Percentiles rank a stretch among this genome's conserved stretches.
These are phyloP conservation scores for Chaetophractus vellerosus DNA, from an alignment of 2,797 vertebrate genomes.

Conservation along the genomic window DNA sequence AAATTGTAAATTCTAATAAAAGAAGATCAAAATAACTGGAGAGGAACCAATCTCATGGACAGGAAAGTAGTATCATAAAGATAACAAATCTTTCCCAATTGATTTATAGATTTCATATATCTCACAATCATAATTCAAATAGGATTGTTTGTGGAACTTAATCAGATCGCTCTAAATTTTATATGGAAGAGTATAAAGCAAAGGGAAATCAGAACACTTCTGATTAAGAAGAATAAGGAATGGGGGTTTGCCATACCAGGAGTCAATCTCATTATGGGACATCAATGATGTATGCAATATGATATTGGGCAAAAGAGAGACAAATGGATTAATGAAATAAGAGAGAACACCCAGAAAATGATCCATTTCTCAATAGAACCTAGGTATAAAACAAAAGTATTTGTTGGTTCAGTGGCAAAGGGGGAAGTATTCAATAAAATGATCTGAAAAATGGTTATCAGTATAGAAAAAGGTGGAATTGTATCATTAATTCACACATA, in stretches of 20 bases:
- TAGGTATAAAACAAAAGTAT: background rate
- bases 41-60: background rate
- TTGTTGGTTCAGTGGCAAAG: background rate
- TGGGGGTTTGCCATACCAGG: background rate
- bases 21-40: background rate
- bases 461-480: background rate
- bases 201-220: background rate
- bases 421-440: background rate
- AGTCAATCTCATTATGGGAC: background rate
- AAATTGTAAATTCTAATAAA: constrained; percentile 4
- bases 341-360: background rate
- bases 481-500: background rate
- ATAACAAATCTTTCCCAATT: background rate
- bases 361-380: background rate
- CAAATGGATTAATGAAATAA: background rate
- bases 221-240: background rate
- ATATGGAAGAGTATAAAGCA: background rate
- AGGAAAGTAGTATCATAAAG: background rate
- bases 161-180: background rate
- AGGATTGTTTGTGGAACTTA: background rate
- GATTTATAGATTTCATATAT: constrained; percentile 3
- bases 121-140: background rate
- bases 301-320: background rate
- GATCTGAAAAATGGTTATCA: background rate
- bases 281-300: background rate